Evolutionary conservation across 2,797 vertebrate species (phyloP), one percentile per base, ranked within the genome.

Genomic region (Danionella dracula): DNA sequence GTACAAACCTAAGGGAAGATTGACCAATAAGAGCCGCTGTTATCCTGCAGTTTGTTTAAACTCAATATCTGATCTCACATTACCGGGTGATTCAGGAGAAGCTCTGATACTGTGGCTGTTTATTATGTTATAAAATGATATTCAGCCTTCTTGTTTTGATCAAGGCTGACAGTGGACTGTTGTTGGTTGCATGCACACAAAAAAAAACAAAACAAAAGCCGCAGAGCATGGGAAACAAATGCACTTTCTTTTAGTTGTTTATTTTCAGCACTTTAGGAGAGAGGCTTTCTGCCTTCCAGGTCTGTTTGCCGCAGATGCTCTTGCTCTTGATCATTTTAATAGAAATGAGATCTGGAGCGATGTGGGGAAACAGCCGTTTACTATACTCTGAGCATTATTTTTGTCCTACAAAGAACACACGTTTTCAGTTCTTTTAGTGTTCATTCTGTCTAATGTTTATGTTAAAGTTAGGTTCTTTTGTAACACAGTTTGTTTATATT

Each of bases 1-100:
- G 40, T 58, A 1, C 66, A 27, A 6, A 44, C 16, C 57, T 50
- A 10, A 82, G 83, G 0, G 73, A 71, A 78, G 77, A 80, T 82
- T 34, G 57, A 16, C 19, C 35, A 63, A 10, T 58, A 61, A 72
- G 21, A 48, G 64, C 53, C 55, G 20, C 29, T 15, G 7, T 11
- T 15, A 60, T 23, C 21, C 38, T 51, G 53, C 13, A 8, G 37
- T 46, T 57, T 10, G 16, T 21, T 45, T 61, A 46, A 54, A 63
- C 49, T 37, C 8, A n/a, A n/a, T 10, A 7, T 35, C 5, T 27
- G 7, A 63, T 40, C 3, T 6, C 21, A 51, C 2, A 51, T 32
- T 27, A 15, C 38, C 29, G 8, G 2, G 10, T 40, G 35, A 55
- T 13, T 4, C 20, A 2, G 5, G 1, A 13, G 13, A 48, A 10